phyloP scores from a whole-genome alignment of 1,140 invertebrate species.

The Pantala flavescens region DNA sequence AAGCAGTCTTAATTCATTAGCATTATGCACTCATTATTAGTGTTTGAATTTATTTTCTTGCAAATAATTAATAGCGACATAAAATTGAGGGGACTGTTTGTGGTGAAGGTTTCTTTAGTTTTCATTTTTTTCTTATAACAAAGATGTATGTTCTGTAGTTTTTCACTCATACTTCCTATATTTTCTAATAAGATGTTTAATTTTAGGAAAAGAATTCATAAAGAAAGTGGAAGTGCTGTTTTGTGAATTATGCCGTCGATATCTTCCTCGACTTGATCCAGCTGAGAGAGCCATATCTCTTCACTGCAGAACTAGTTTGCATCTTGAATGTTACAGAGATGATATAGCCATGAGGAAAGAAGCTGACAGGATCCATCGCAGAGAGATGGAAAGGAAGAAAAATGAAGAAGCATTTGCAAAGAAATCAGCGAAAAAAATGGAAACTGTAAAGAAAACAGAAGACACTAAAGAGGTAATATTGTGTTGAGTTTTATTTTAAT shows the following conservation, averaged over 20 bases:
- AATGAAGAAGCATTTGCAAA: background rate
- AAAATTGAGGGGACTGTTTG: too few relatives aligned
- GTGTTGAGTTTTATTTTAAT: too few relatives aligned
- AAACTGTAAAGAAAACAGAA: background rate
- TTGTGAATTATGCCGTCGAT: slow-evolving; percentile 64
- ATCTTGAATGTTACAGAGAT: slow-evolving; percentile 61
- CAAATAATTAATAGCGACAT: too few relatives aligned
- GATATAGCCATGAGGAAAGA: slow-evolving; percentile 54
- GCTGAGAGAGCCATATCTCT: slow-evolving; percentile 48
- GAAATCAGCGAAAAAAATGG: background rate
- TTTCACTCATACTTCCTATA: too few relatives aligned
- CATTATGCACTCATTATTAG: too few relatives aligned
- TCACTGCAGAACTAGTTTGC: slow-evolving; percentile 57
- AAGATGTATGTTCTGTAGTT: too few relatives aligned
- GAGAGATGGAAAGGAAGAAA: slow-evolving; percentile 34
- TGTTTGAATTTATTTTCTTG: too few relatives aligned
- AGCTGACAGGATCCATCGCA: slow-evolving; percentile 53
- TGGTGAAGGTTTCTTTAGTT: too few relatives aligned
- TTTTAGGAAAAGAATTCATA: slow-evolving; percentile 56
- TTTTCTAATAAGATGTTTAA: slow-evolving; percentile 12
- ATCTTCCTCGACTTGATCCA: slow-evolving; percentile 51
- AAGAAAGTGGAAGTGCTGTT: slow-evolving; percentile 57
- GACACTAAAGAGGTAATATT: too few relatives aligned
- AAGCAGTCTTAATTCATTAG: too few relatives aligned
- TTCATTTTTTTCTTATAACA: too few relatives aligned